Percentiles rank a stretch among this genome's conserved stretches.
These are phyloP conservation scores for Stegophylla sp. DNA, from an alignment of 2,888 invertebrate species.

Conservation along the genomic window DNA sequence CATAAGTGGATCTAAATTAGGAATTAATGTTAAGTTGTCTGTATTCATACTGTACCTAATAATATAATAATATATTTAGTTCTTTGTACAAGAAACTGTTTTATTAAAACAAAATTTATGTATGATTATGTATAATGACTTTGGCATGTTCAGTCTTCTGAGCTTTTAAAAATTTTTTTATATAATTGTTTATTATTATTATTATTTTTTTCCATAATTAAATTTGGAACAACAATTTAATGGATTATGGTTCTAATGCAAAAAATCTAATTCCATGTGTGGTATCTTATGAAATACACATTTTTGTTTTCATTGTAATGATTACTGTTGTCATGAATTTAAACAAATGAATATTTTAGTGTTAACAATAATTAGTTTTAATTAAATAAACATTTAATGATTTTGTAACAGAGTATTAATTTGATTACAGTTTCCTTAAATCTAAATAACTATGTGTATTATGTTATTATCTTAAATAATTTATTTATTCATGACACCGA, in stretches of 20 bases:
- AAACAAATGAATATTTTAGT: constrained; percentile 6
- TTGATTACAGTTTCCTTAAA: background rate
- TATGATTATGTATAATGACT: constrained; percentile 24
- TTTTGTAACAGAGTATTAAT: constrained; percentile 20
- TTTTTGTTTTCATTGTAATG: constrained; percentile 37
- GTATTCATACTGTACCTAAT: background rate
- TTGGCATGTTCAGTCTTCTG: background rate
- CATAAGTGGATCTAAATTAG: constrained; percentile 16
- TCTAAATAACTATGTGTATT: no score
- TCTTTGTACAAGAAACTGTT: constrained; percentile 41
- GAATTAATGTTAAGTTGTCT: constrained; percentile 25
- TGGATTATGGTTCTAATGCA: constrained; percentile 5
- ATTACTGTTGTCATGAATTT: constrained; percentile 14
- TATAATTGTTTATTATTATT: constrained; percentile 12
- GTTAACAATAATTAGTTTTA: constrained; percentile 7
- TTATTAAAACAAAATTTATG: constrained; percentile 30
- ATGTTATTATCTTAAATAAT: background rate
- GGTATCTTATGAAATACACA: constrained; percentile 39
- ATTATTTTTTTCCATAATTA: constrained; percentile 40
- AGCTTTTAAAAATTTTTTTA: constrained; percentile 14
- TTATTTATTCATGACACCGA: constrained; percentile 93
- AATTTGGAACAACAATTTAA: constrained; percentile 5
- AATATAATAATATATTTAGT: background rate
- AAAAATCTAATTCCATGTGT: background rate
- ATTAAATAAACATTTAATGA: constrained; percentile 43